Percentiles rank a stretch among this genome's conserved stretches.
Evolutionary conservation across 2,797 vertebrate species (phyloP).

Genomic region (Myiotriccus ornatus): DNA sequence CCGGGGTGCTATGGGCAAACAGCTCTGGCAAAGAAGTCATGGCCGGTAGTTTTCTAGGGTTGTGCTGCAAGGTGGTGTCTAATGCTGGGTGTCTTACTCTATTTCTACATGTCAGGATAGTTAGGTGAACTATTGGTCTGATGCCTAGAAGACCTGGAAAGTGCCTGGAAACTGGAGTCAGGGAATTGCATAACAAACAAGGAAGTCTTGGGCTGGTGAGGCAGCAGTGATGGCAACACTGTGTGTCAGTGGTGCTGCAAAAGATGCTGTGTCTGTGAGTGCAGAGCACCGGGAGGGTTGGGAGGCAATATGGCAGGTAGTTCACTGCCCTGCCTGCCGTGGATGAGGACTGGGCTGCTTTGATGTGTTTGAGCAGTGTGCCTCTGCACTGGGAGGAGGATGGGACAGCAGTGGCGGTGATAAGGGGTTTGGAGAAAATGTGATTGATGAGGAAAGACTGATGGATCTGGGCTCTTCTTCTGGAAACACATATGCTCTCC

Average conservation of each 20-base stretch:
- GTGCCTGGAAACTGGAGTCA: accelerated
- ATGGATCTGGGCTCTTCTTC: background rate
- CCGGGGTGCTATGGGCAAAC: background rate
- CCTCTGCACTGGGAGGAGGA: background rate
- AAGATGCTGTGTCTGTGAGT: background rate
- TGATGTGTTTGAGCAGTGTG: background rate
- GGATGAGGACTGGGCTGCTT: background rate
- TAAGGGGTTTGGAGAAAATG: background rate
- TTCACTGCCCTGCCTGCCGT: background rate
- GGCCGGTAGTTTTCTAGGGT: background rate
- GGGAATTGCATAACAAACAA: background rate
- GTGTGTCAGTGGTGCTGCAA: background rate
- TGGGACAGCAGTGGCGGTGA: background rate
- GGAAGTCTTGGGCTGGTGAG: background rate
- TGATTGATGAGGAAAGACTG: background rate
- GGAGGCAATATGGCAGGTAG: background rate
- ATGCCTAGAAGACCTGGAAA: background rate
- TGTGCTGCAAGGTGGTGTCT: background rate
- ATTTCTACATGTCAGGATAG: background rate
- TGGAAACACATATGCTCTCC: background rate
- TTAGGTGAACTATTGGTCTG: background rate
- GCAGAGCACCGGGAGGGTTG: background rate
- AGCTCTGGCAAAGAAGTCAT: background rate
- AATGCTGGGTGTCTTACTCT: background rate
- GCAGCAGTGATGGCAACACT: background rate